These are phyloP conservation scores for Sterrhoptilus dennistouni DNA, from an alignment of 2,113 vertebrate species.

Conservation along the genomic window DNA sequence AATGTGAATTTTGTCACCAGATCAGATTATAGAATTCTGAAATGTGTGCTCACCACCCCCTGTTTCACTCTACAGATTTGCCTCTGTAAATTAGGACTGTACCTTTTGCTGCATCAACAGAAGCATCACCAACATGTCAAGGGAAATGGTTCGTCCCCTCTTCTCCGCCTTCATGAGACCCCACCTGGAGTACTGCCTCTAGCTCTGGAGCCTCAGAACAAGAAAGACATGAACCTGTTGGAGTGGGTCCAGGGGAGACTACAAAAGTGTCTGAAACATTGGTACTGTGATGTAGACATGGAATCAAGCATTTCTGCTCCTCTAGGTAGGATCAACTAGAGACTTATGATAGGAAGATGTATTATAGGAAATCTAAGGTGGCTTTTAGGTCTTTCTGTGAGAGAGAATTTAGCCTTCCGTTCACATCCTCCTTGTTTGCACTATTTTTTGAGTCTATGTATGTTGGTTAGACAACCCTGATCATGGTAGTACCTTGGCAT, in stretches of 20 bases:
- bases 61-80: neutral
- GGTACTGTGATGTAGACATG: neutral
- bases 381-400: neutral
- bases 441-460: neutral
- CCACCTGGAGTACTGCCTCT: rapidly evolving
- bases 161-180: neutral
- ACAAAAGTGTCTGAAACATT: neutral
- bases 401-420: neutral
- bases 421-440: neutral
- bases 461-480: neutral
- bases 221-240: neutral
- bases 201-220: neutral
- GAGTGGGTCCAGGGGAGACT: neutral
- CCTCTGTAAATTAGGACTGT: neutral
- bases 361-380: neutral
- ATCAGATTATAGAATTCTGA: neutral
- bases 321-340: neutral
- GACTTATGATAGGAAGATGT: neutral
- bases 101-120: neutral
- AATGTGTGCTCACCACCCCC: neutral
- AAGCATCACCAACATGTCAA: rapidly evolving
- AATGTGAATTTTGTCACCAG: neutral
- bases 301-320: neutral
- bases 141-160: neutral
- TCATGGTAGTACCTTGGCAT: neutral